These are phyloP conservation scores for Semaprochilodus insignis DNA, from an alignment of 2,797 vertebrate genomes.

Conservation along the genomic window DNA sequence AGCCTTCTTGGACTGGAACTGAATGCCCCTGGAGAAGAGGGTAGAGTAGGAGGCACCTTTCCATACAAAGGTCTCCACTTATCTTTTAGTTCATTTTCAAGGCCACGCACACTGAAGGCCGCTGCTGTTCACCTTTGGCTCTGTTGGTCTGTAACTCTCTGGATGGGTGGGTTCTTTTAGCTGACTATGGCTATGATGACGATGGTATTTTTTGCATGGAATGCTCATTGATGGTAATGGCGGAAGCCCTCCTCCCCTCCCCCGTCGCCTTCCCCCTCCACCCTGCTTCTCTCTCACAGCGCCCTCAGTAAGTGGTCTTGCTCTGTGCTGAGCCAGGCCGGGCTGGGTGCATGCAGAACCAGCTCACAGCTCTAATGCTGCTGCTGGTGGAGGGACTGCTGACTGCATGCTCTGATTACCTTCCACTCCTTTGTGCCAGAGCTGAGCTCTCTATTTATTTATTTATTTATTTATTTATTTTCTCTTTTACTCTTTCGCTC, in stretches of 20 bases:
- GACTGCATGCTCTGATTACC: conserved; percentile 76
- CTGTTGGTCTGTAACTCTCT: conserved; percentile 71
- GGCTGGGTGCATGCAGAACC: conserved; percentile 66
- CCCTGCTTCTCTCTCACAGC: conserved; percentile 65
- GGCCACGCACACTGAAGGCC: conserved; percentile 26
- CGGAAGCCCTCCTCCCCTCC: conserved; percentile 63
- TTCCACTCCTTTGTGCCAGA: conserved; percentile 68
- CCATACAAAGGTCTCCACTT: neutral
- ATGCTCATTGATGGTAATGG: conserved; percentile 80
- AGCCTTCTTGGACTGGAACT: neutral
- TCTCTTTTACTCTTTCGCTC: conserved; percentile 49
- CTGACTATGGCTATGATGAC: conserved; percentile 67
- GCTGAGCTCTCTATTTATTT: conserved; percentile 59
- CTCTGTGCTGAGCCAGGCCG: conserved; percentile 60
- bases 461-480: conserved; percentile 18
- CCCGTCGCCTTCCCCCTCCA: conserved; percentile 24
- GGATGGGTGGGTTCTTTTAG: conserved; percentile 74
- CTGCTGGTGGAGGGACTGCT: conserved; percentile 60
- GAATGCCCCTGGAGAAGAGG: neutral
- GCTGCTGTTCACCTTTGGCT: conserved; percentile 81
- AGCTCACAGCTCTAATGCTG: conserved; percentile 62
- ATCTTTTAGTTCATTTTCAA: neutral
- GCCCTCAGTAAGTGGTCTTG: conserved; percentile 52
- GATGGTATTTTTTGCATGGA: conserved; percentile 84
- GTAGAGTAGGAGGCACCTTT: neutral